phyloP scores from a whole-genome alignment of 2,797 vertebrate genomes.

The Melanotaenia pygmaea region DNA sequence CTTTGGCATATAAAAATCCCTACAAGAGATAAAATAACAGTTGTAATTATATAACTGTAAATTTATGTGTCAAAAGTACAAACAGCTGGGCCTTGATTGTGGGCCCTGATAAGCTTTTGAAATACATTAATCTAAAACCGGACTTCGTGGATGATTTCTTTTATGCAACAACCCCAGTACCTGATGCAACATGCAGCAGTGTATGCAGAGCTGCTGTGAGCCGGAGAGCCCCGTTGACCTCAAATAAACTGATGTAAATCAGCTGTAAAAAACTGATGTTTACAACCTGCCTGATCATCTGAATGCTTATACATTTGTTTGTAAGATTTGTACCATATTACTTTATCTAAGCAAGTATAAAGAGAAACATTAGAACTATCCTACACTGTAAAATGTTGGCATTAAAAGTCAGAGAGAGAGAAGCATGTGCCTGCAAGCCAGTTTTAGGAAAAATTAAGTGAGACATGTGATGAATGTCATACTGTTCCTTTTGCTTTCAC shows the following conservation, averaged over 20 bases:
- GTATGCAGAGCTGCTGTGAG: background rate
- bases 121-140: constrained; percentile 6
- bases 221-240: background rate
- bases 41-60: background rate
- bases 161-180: background rate
- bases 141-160: constrained; percentile 14
- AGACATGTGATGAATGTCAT: constrained; percentile 46
- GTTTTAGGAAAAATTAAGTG: constrained; percentile 17
- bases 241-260: constrained; percentile 1
- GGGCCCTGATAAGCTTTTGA: constrained; percentile 7
- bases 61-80: background rate
- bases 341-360: constrained; percentile 1
- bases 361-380: background rate
- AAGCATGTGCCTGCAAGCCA: constrained; percentile 25
- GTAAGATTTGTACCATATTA: background rate
- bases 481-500: constrained; percentile 62
- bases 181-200: background rate
- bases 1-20: background rate
- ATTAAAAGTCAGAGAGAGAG: constrained; percentile 1
- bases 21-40: background rate
- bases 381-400: background rate
- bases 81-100: constrained; percentile 1
- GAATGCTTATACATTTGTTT: background rate
- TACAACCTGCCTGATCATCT: background rate
- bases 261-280: constrained; percentile 9